Evolutionary conservation across 2,888 invertebrate species (phyloP).

Genomic region (Ectemnius lituratus): DNA sequence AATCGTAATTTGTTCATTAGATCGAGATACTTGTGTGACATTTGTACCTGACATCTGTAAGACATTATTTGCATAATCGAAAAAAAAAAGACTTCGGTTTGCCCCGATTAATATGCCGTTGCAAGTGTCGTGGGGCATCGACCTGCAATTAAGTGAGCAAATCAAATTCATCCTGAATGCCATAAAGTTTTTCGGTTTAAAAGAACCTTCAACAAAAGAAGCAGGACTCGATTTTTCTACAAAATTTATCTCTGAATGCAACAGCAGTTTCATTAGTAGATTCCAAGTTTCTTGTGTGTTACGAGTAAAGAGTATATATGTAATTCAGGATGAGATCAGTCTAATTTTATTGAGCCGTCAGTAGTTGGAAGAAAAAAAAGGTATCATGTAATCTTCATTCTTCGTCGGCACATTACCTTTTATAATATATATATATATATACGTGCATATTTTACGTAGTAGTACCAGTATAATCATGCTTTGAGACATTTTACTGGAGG

Average conservation of each 20-base stretch:
- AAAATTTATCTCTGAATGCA: no score
- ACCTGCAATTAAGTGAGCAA: slow-evolving; percentile 5
- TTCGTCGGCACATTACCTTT: not conserved
- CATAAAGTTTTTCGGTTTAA: not conserved
- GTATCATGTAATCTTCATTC: no score
- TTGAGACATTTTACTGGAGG: slow-evolving; percentile 21
- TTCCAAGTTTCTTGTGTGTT: no score
- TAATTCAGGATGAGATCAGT: no score
- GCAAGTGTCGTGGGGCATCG: slow-evolving; percentile 17
- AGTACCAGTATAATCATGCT: slow-evolving; percentile 8
- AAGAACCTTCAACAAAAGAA: not conserved
- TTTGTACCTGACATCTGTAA: slow-evolving; percentile 72
- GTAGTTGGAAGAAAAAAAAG: no score
- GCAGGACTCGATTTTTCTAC: not conserved
- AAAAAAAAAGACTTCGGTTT: slow-evolving; percentile 38
- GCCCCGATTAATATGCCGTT: slow-evolving; percentile 21
- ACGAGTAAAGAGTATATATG: no score
- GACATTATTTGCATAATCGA: slow-evolving; percentile 46
- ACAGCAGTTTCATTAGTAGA: no score
- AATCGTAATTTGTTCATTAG: slow-evolving; percentile 57
- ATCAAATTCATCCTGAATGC: not conserved
- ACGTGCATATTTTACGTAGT: slow-evolving; percentile 1
- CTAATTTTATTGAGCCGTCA: no score
- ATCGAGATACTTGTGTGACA: slow-evolving; percentile 66
- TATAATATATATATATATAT: slow-evolving; percentile 14